These are phyloP conservation scores for Atta colombica DNA, from an alignment of 1,140 invertebrate species.

Conservation along the genomic window DNA sequence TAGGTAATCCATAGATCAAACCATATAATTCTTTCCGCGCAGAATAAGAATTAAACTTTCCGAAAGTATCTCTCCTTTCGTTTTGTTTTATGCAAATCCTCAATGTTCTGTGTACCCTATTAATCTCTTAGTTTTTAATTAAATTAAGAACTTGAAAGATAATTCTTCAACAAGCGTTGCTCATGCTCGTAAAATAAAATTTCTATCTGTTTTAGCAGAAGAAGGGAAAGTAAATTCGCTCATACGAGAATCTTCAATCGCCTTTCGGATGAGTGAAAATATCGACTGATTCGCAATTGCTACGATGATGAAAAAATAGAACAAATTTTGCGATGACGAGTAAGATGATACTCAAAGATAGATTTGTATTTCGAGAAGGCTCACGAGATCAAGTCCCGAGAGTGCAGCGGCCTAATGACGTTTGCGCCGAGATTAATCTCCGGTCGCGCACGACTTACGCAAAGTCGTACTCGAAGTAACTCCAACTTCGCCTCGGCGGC, in stretches of 20 bases:
- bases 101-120: background rate
- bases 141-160: background rate
- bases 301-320: background rate
- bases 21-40: background rate
- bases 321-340: background rate
- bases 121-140: slow-evolving; percentile 29
- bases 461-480: slow-evolving; percentile 59
- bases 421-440: slow-evolving; percentile 58
- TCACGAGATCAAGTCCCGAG: background rate
- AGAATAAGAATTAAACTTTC: background rate
- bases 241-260: background rate
- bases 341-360: slow-evolving; percentile 3
- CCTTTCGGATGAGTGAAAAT: background rate
- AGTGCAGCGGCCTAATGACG: slow-evolving; percentile 43
- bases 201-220: background rate
- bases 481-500: slow-evolving; percentile 31
- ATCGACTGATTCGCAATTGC: background rate
- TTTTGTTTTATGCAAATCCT: background rate
- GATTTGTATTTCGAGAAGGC: background rate
- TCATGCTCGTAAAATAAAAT: background rate
- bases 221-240: background rate
- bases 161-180: background rate
- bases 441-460: slow-evolving; percentile 54
- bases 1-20: background rate
- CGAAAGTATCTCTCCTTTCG: background rate